Evolutionary conservation across 2,888 invertebrate species (phyloP).

Genomic region (Lycocerus yunnanus): DNA sequence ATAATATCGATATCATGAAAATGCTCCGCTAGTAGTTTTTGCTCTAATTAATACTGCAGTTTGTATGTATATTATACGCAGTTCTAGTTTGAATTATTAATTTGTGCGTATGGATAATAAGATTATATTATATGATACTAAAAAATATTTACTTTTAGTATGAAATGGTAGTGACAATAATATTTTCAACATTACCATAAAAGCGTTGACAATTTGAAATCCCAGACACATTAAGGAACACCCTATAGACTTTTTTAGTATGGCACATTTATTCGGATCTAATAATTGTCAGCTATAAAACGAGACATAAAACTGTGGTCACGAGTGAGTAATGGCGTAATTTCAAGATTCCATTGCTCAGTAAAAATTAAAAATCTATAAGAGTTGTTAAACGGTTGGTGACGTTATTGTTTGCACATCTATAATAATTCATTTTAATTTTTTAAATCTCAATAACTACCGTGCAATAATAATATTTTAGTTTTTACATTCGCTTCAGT

Average conservation of each 20-base stretch:
- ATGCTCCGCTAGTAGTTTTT: background rate
- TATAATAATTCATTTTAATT: background rate
- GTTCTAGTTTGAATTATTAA: background rate
- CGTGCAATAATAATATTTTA: background rate
- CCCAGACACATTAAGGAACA: conserved; percentile 2
- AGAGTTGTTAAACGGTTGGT: conserved; percentile 28
- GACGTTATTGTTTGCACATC: background rate
- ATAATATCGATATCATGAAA: too few relatives aligned
- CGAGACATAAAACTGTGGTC: conserved; percentile 37
- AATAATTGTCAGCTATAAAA: conserved; percentile 39
- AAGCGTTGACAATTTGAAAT: background rate
- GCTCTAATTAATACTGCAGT: background rate
- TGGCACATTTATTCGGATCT: conserved; percentile 31
- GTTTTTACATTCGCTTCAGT: background rate
- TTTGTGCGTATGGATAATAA: background rate
- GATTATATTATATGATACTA: background rate
- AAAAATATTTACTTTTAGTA: background rate
- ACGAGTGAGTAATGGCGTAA: conserved; percentile 38
- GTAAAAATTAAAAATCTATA: conserved; percentile 29
- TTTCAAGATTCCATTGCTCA: conserved; percentile 35
- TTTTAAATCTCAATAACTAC: too few relatives aligned
- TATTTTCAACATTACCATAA: background rate
- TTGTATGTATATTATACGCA: background rate
- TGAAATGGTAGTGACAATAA: background rate
- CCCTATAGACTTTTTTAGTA: conserved; percentile 4